Evolutionary conservation across 2,113 vertebrate species (phyloP), one percentile per base, ranked within the genome.

Genomic region (Perca schrenkii): DNA sequence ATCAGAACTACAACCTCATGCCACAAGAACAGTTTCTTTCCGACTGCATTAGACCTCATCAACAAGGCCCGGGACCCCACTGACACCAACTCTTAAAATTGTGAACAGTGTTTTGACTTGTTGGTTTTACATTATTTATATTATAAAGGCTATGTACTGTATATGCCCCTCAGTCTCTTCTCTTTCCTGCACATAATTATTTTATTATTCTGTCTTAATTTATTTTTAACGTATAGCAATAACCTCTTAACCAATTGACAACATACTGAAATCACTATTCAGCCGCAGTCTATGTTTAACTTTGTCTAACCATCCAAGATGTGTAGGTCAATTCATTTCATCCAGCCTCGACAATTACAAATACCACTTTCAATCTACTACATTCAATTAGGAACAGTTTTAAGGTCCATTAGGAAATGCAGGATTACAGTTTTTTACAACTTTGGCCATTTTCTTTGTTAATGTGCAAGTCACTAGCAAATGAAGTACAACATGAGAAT

Each of bases 261-360:
- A 36, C 21, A 60, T 25, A 17, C 19, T 47, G 6, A 69, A 68
- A 58, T 56, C 36, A 22, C 13, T 36, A 17, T 43, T 54, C 14
- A 15, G 61, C 21, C 13, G 19, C 36, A 36, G 43, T 25, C 7
- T 3, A 14, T 52, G 16, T 68, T 40, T 43, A 21, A 49, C 63
- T 58, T 34, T 67, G 47, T 73, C 46, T 5, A 60, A 63, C 61
- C 49, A 74, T 17, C 16, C 34, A 46, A 68, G 43, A 68, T 82
- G 34, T 47, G 64, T 22, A 53, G 22, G 71, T 43, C 54, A 50
- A 40, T 61, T 40, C 50, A 78, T 61, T 36, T 78, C 43, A 78
- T 61, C 68, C 52, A 64, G 52, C 4, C 34, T 56, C 46, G 40
- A 73, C 21, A 52, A 74, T 74, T 67, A 68, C 22, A 71, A 71